These are phyloP conservation scores for Argyra leucocephala DNA, from an alignment of 2,888 invertebrate genomes.

Conservation along the genomic window DNA sequence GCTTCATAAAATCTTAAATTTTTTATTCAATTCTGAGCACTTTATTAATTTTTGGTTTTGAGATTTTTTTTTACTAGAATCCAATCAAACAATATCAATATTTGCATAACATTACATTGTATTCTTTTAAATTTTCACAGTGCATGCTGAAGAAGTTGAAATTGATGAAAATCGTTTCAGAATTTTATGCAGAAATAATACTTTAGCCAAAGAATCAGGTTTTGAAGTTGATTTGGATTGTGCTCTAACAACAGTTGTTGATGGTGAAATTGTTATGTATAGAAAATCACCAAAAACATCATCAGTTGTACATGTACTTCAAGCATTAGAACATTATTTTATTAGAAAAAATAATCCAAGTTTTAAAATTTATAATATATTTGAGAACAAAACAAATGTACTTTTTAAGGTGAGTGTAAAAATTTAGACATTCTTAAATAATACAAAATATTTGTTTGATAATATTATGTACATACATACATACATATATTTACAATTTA, in stretches of 20 bases:
- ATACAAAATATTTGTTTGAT: not conserved
- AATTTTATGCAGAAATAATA: slow-evolving; percentile 54
- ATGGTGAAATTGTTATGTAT: slow-evolving; percentile 52
- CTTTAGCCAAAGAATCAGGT: slow-evolving; percentile 45
- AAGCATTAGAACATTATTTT: slow-evolving; percentile 25
- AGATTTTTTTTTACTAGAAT: not conserved
- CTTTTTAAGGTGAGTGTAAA: slow-evolving; percentile 49
- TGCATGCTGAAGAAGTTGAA: slow-evolving; percentile 34
- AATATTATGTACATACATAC: not conserved
- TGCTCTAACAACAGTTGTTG: slow-evolving; percentile 50
- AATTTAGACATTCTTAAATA: not conserved
- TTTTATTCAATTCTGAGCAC: no score
- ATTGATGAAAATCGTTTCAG: slow-evolving; percentile 43
- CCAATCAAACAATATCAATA: not conserved
- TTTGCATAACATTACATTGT: not conserved
- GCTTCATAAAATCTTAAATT: no score
- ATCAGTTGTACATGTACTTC: slow-evolving; percentile 27
- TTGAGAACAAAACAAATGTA: slow-evolving; percentile 47
- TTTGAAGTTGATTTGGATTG: slow-evolving; percentile 48
- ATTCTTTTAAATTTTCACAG: slow-evolving; percentile 28
- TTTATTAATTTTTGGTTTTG: not conserved
- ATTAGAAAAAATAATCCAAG: slow-evolving; percentile 33
- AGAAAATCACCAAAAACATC: slow-evolving; percentile 33
- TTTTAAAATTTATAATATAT: slow-evolving; percentile 51
- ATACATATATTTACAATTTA: not conserved